Evolutionary conservation across 2,888 invertebrate genomes (phyloP).

Genomic region (Brachycybe producta): DNA sequence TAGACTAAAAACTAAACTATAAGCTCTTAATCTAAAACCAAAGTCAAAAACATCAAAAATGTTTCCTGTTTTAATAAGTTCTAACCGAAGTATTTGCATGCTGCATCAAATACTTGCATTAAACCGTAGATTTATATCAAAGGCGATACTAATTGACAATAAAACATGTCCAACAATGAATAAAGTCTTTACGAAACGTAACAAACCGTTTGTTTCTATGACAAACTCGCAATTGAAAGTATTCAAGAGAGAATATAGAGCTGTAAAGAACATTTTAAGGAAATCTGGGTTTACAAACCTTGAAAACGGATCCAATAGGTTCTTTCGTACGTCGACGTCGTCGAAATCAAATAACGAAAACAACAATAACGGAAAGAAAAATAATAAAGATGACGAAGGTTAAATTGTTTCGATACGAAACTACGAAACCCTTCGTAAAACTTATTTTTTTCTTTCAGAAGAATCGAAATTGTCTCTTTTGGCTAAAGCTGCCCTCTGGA

Average conservation of each 20-base stretch:
- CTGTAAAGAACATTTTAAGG: neutral
- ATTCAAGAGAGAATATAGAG: slow-evolving; percentile 26
- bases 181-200: too few species aligned
- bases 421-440: neutral
- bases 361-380: slow-evolving; percentile 16
- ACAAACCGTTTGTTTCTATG: too few species aligned
- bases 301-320: neutral
- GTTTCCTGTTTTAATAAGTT: too few species aligned
- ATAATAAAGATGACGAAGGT: slow-evolving; percentile 36
- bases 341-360: slow-evolving; percentile 8
- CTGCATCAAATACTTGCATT: too few species aligned
- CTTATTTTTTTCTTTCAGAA: slow-evolving; percentile 18
- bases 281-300: slow-evolving; percentile 3
- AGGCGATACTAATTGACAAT: too few species aligned
- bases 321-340: too few species aligned
- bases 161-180: too few species aligned
- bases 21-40: too few species aligned
- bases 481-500: slow-evolving; percentile 65
- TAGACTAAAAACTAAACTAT: too few species aligned
- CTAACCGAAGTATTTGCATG: too few species aligned
- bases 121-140: too few species aligned
- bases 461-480: slow-evolving; percentile 55
- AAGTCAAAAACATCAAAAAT: too few species aligned
- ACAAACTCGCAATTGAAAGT: neutral
- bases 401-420: slow-evolving; percentile 32